Conservation (phyloP, 1,140 invertebrate species). For the Drosophila equinoxialis region DNA sequence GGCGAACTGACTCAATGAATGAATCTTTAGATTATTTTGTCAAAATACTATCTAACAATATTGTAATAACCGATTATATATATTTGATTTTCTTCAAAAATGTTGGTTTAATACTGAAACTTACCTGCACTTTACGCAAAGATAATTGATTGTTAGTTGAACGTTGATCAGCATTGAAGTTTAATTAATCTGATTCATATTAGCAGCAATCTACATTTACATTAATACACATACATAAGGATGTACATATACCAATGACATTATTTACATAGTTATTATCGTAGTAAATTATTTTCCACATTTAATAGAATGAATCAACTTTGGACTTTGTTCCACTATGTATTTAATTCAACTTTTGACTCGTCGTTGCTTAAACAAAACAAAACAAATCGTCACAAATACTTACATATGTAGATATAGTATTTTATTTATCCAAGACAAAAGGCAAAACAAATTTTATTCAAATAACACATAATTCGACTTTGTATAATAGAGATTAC, state of each 20-base stretch:
- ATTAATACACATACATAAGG: no score
- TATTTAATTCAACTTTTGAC: slow-evolving; percentile 28
- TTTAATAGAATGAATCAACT: slow-evolving; percentile 46
- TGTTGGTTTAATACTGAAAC: no score
- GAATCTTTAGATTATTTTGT: no score
- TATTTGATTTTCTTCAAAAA: no score
- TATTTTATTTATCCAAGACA: not conserved
- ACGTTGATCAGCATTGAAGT: not conserved
- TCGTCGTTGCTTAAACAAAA: not conserved
- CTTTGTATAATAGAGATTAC: slow-evolving; percentile 27
- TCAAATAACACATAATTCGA: slow-evolving; percentile 18
- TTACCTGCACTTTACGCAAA: not conserved
- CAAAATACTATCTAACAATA: no score
- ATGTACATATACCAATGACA: not conserved
- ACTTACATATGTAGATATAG: slow-evolving; percentile 18
- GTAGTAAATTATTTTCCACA: slow-evolving; percentile 53
- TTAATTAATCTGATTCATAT: not conserved
- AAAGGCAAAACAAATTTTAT: slow-evolving; percentile 24
- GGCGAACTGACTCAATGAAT: no score
- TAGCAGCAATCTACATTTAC: not conserved
- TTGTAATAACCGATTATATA: no score
- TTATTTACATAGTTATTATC: slow-evolving; percentile 64
- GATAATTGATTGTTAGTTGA: not conserved
- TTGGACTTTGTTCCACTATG: slow-evolving; percentile 55
- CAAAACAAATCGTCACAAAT: slow-evolving; percentile 36